phyloP scores from a whole-genome alignment of 1,140 invertebrate species.

The Sesamia nonagrioides region DNA sequence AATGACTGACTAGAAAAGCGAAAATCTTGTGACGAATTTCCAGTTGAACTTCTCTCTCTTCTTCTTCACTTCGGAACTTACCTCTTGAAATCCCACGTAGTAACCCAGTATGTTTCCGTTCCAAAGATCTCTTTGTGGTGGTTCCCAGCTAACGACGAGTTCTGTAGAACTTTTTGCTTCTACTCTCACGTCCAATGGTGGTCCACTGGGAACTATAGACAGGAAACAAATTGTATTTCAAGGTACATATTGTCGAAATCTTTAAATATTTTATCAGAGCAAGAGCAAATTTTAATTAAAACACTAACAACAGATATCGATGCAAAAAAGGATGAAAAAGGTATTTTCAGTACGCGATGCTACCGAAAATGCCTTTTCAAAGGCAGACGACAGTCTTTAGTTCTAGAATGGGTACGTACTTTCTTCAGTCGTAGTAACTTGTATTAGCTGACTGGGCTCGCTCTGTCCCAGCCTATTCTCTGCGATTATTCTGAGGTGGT shows the following conservation, averaged over 20 bases:
- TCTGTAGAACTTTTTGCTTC: slow-evolving; percentile 96
- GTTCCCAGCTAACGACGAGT: slow-evolving; percentile 96
- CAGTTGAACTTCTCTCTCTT: too few relatives aligned
- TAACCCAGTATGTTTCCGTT: slow-evolving; percentile 97
- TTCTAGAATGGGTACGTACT: slow-evolving; percentile 80
- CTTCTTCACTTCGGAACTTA: slow-evolving; percentile 68
- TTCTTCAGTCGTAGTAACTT: slow-evolving; percentile 94
- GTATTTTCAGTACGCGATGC: too few relatives aligned
- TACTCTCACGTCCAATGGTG: slow-evolving; percentile 94
- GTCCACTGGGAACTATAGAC: slow-evolving; percentile 93
- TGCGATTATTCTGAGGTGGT: slow-evolving; percentile 96
- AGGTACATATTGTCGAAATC: too few relatives aligned
- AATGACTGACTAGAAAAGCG: too few relatives aligned
- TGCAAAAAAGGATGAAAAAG: too few relatives aligned
- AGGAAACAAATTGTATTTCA: not conserved
- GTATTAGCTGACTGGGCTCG: slow-evolving; percentile 94
- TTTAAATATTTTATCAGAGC: not conserved
- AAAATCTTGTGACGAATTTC: not conserved
- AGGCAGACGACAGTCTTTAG: not conserved
- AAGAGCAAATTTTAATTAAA: not conserved
- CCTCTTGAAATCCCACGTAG: slow-evolving; percentile 96
- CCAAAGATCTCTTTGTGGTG: slow-evolving; percentile 95
- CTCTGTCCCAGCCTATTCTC: slow-evolving; percentile 96
- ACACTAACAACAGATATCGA: too few relatives aligned
- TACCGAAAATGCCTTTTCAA: not conserved